Conservation (phyloP, 2,888 invertebrate genomes). For the Eulithis testata region DNA sequence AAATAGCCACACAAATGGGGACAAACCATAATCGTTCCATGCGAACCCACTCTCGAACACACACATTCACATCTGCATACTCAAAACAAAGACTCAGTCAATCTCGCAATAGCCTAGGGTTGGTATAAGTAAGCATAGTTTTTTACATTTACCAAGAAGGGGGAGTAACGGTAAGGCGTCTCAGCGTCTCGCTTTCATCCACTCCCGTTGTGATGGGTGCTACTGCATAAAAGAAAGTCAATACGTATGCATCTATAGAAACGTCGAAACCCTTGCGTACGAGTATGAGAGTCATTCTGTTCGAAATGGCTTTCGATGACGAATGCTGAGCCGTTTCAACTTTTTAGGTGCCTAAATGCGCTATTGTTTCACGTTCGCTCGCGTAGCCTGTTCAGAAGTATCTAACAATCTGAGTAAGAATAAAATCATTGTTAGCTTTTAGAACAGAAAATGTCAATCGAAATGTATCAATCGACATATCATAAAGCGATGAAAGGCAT, state of each 20-base stretch:
- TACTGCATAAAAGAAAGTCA: slow-evolving; percentile 73
- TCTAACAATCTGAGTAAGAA: slow-evolving; percentile 33
- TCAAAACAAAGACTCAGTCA: slow-evolving; percentile 73
- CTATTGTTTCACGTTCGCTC: slow-evolving; percentile 72
- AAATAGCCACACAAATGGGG: slow-evolving; percentile 37
- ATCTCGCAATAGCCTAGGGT: slow-evolving; percentile 74
- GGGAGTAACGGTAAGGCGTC: slow-evolving; percentile 70
- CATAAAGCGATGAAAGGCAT: slow-evolving; percentile 56
- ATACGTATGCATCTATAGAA: slow-evolving; percentile 49
- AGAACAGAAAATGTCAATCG: slow-evolving; percentile 36
- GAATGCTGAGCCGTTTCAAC: slow-evolving; percentile 72
- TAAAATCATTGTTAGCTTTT: slow-evolving; percentile 46
- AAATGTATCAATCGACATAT: slow-evolving; percentile 44
- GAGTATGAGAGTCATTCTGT: slow-evolving; percentile 63
- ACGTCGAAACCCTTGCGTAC: slow-evolving; percentile 60
- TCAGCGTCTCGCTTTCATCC: slow-evolving; percentile 77
- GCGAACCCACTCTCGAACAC: slow-evolving; percentile 34
- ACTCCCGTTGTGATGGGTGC: slow-evolving; percentile 64
- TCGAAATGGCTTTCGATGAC: slow-evolving; percentile 82
- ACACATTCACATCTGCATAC: slow-evolving; percentile 56
- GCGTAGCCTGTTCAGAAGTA: slow-evolving; percentile 45
- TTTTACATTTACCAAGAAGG: slow-evolving; percentile 77
- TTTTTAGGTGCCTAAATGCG: slow-evolving; percentile 78
- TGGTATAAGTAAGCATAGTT: slow-evolving; percentile 64
- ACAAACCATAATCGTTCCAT: slow-evolving; percentile 44